A percentile compares a stretch with the other conserved stretches of the same genome.
Conservation (phyloP, 2,113 vertebrate species). For the Triplophysa tibetana region DNA sequence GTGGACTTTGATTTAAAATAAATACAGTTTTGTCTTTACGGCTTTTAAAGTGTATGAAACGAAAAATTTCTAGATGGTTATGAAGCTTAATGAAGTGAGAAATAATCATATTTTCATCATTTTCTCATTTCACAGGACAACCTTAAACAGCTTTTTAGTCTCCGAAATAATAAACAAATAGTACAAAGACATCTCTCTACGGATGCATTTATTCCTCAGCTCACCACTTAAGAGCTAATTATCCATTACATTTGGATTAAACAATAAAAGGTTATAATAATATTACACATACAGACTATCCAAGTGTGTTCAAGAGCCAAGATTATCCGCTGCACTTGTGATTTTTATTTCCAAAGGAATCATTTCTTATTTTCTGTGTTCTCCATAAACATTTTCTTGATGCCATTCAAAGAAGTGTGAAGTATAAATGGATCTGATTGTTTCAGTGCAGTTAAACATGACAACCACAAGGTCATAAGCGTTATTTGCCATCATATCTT, state of each 20-base stretch:
- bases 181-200: neutral
- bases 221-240: conserved; percentile 12
- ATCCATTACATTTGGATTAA: neutral
- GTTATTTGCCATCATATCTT: neutral
- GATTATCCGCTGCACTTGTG: neutral
- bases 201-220: neutral
- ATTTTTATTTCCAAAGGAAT: neutral
- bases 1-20: neutral
- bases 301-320: neutral
- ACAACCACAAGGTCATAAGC: neutral
- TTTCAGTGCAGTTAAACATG: neutral
- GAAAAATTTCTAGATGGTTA: neutral
- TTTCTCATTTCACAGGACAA: neutral
- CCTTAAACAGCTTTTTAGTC: too few relatives aligned
- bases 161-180: neutral
- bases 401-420: neutral
- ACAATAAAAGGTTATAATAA: neutral
- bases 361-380: neutral
- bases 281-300: neutral
- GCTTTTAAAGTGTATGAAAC: too few relatives aligned
- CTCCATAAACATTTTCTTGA: neutral
- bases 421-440: conserved; percentile 9
- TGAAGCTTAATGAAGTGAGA: neutral
- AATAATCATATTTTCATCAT: neutral
- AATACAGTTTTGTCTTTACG: too few relatives aligned